Base-by-base conservation (phyloP, 1,140 invertebrate genomes). In the Zaprionus gabonicus region DNA sequence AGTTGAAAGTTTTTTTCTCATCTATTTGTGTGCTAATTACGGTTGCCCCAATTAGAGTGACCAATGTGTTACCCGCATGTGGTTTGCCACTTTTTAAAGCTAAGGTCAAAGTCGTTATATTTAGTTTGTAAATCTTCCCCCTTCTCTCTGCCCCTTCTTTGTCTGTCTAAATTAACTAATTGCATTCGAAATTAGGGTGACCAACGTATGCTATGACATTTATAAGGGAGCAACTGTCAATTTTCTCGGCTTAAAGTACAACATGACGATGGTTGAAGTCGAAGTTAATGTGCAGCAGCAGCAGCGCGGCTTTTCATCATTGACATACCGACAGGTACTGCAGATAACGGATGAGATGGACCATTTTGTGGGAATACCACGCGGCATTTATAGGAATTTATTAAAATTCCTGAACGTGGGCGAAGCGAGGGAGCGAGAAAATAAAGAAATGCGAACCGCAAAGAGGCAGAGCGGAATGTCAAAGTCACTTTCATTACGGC, bases 401-500 rank as follows among this genome's bases (percentile, higher is more conserved):
- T 75, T 46, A 70, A 64, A 75, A 75, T 71, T 71, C 72, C 67
- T 57, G 5, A n/a, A 28, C 34, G 55, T 12, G 46, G 6, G 46
- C 9, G 20, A 25, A 9, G 20, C 36, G 36, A 3, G 38, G 13
- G 46, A 41, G 68, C 28, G 3, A n/a, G n/a, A 41, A 41, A n/a
- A 46, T 34, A 75, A 58, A 64, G 58, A 63, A 63, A 57, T 41
- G 58, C 44, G 72, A 70, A 58, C 58, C 72, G 58, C 72, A 75
- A 70, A 69, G 72, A 70, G 72, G 27, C 68, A 44, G 36, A 59
- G 36, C 51, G 77, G 77, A 76, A 79, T 79, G 77, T 64, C 68
- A 76, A 78, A 76, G 73, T 79, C 77, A 71, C 77, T 72, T 79
- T 79, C 73, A 79, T 79, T 71, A 76, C 58, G 60, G 58, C 66